Evolutionary conservation across 1,140 invertebrate genomes (phyloP), one percentile per base, ranked within the genome.

Genomic region (Lithobius niger): DNA sequence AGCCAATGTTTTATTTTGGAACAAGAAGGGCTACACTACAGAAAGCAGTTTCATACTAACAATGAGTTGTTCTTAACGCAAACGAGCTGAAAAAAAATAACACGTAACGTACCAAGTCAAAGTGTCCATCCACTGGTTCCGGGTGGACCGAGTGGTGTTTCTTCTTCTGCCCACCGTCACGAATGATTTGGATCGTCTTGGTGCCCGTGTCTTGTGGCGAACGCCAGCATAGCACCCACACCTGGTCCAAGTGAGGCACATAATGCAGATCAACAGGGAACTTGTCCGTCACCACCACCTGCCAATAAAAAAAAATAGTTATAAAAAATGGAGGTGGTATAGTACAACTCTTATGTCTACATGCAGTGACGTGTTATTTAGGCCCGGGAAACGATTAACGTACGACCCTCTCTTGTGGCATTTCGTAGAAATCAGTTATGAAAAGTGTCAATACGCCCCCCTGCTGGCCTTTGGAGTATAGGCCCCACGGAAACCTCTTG

Each of bases 81-180:
- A 28, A 18, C 48, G 3, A 2, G n/a, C 13, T 4, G n/a, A n/a
- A 10, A 10, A 10, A 10, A 36, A n/a, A 36, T 10, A 36, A 10
- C n/a, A 36, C 10, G 43, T 28, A 36, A 18, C 60, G 63, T 18
- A 87, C 83, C 51, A 84, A 71, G 70, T 86, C 84, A 67, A 87
- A 86, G 64, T 84, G 82, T 3, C 83, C 82, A 62, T 85, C 82
- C 27, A 87, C 82, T 1, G 84, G 83, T 65, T 86, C 83, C 0
- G 83, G 83, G 65, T 87, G 84, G 1, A 87, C 82, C 0, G 82
- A 81, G 63, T 83, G 81, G 64, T 87, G 84, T 65, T 84, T 83
- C 57, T 79, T 75, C 66, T 83, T 83, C 65, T 86, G 79, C 16
- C 79, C 79, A 40, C 82, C 83, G 66, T 86, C 82, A 24, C 83